Base-by-base conservation (phyloP, 2,888 invertebrate species). In the Epsilonema sp. region DNA sequence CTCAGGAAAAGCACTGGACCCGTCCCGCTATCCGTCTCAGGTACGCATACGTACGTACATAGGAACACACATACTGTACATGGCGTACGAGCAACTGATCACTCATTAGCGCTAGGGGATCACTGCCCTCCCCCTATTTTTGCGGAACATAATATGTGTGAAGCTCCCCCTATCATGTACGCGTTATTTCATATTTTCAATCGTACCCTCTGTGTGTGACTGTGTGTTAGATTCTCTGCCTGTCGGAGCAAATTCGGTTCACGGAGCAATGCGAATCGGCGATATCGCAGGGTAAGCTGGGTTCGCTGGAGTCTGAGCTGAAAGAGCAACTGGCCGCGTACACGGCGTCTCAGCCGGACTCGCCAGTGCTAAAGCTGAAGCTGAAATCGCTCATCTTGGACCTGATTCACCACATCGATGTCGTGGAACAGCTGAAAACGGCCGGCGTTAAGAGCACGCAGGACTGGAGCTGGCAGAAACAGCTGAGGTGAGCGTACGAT, bases 381-480 rank as follows among this genome's bases (percentile, higher is more conserved):
- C 73, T 90, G 53, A 85, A 92, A 64, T 80, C 86, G 11, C 73
- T 97, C 45, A 78, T 97, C 56, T 71, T 94, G 58, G 94, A 97
- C 63, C 79, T 85, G 20, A 85, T 92, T 52, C 85, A 92, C 71
- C 82, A 86, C 65, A 78, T 83, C 51, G 75, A 77, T 48, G 77
- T 92, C 23, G 76, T 90, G 37, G 79, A 80, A 59, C 74, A 76
- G 55, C 72, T 97, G 45, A 74, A 84, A 50, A 73, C 74, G 42
- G 59, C 60, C 8, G 73, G 75, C 52, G 76, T 80, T 0, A 75
- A 74, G 26, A 75, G 75, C 53, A 63, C 73, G 13, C 72, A 69
- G 20, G 80, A 86, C 62, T 97, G 97, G 97, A 71, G 76, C 43
- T 97, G 97, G 97, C 81, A 84, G 66, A 83, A 84, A 66, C 92